phyloP scores from a whole-genome alignment of 2,888 invertebrate genomes.

The Tillus elongatus region DNA sequence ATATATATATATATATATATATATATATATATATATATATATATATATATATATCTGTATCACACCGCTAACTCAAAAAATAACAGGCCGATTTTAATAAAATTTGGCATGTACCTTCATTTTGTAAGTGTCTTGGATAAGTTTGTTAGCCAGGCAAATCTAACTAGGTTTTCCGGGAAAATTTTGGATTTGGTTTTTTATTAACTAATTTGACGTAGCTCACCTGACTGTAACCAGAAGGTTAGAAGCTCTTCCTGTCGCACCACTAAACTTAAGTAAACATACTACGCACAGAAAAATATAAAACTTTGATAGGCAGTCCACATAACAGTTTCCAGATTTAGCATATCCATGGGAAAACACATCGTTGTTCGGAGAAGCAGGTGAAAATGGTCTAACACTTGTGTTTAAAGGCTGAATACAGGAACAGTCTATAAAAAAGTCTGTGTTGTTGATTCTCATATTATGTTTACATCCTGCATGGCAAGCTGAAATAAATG shows the following conservation, averaged over 20 bases:
- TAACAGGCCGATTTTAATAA: too few species aligned
- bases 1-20: too few species aligned
- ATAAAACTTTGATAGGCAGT: constrained; percentile 49
- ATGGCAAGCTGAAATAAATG: constrained; percentile 71
- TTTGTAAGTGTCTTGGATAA: too few species aligned
- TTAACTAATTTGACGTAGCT: constrained; percentile 8
- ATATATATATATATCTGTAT: too few species aligned
- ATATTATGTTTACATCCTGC: constrained; percentile 57
- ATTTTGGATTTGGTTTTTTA: too few species aligned
- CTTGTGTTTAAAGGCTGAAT: too few species aligned
- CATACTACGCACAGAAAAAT: constrained; percentile 48
- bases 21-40: too few species aligned
- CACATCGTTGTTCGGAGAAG: constrained; percentile 15
- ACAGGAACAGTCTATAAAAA: constrained; percentile 46
- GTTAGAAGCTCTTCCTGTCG: constrained; percentile 53
- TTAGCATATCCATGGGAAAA: constrained; percentile 42
- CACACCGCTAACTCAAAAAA: too few species aligned
- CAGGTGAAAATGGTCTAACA: too few species aligned
- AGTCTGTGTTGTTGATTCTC: constrained; percentile 41
- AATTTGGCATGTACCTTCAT: too few species aligned
- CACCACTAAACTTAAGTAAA: constrained; percentile 50
- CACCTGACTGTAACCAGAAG: constrained; percentile 53
- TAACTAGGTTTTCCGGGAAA: too few species aligned
- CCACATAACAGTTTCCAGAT: constrained; percentile 49
- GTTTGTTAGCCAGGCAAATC: too few species aligned